These are phyloP conservation scores for Protosalanx chinensis DNA, from an alignment of 2,797 vertebrate genomes.

Conservation along the genomic window DNA sequence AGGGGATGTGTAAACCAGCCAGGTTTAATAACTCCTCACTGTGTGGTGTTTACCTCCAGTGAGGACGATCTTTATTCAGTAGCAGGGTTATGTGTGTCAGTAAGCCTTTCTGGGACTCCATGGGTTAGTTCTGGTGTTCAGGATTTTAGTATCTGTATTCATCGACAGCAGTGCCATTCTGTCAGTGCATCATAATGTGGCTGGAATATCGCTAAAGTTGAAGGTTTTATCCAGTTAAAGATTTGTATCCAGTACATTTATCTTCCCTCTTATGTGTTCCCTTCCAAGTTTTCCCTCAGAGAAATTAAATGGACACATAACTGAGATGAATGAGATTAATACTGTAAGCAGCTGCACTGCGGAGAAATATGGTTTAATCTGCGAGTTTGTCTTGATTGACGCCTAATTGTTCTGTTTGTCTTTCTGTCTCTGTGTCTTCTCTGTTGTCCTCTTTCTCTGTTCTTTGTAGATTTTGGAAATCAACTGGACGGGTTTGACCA, in stretches of 20 bases:
- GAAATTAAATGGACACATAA: too few species aligned
- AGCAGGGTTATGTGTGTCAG: too few species aligned
- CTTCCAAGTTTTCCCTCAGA: too few species aligned
- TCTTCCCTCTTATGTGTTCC: not conserved
- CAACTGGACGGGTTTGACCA: conserved; percentile 96
- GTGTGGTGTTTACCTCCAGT: not conserved
- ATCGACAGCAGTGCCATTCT: conserved; percentile 23
- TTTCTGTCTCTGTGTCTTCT: not conserved
- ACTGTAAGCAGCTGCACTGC: too few species aligned
- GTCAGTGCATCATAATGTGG: not conserved
- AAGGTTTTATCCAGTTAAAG: conserved; percentile 26
- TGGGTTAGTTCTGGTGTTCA: too few species aligned
- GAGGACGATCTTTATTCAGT: too few species aligned
- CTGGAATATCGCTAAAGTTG: conserved; percentile 27
- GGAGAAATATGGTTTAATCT: not conserved
- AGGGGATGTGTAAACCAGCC: not conserved
- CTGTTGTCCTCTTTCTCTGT: conserved; percentile 18
- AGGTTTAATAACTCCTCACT: not conserved
- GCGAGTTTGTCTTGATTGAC: not conserved
- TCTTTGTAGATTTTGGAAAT: conserved; percentile 87
- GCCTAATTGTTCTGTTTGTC: not conserved
- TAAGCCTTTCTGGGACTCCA: too few species aligned
- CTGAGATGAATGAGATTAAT: too few species aligned
- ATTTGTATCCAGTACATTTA: too few species aligned
- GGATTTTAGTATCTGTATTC: conserved; percentile 17